Base-by-base conservation (phyloP, 2,888 invertebrate genomes). In the Pollenia amentaria region DNA sequence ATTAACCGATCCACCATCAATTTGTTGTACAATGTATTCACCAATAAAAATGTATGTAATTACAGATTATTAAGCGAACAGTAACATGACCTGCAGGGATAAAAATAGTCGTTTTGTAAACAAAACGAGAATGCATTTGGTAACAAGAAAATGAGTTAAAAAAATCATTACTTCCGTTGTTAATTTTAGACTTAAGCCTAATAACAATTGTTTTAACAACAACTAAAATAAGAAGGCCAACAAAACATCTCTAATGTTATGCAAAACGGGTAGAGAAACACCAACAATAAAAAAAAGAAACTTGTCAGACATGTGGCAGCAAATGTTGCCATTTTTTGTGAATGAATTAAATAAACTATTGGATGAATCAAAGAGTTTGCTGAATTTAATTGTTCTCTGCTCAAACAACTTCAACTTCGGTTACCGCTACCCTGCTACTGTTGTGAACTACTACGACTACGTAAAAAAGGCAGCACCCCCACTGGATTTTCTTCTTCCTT, bases 151-250 rank as follows among this genome's bases (percentile, higher is more conserved):
- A 55, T 11, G 0, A 57, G 11, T 29, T 16, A 51, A 75, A 57
- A 76, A 44, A 65, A 62, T 64, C 53, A 64, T 69, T 85, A 76
- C 65, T 86, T 86, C 86, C 83, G 86, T 44, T 86, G 86, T 51
- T 76, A 76, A 80, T 83, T 65, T 83, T 80, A 79, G 83, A 64
- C 46, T 67, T 51, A 29, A 48, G 73, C 46, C 73, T 60, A 48
- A 72, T 76, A 72, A 29, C 29, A 29, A 65, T 64, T 60, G n/a
- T 75, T 57, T 55, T 51, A 65, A 29, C 42, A 21, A 10, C 48
- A 69, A 64, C 51, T 64, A 21, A 2, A 29, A 38, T 10, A 44
- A 60, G 60, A 40, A 51, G 29, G 2, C n/a, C 67, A 57, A 18
- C 14, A 65, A 67, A 70, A 51, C 46, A 1, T 55, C 38, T 62